Base-by-base conservation (phyloP, 2,888 invertebrate genomes). In the Thera britannica region DNA sequence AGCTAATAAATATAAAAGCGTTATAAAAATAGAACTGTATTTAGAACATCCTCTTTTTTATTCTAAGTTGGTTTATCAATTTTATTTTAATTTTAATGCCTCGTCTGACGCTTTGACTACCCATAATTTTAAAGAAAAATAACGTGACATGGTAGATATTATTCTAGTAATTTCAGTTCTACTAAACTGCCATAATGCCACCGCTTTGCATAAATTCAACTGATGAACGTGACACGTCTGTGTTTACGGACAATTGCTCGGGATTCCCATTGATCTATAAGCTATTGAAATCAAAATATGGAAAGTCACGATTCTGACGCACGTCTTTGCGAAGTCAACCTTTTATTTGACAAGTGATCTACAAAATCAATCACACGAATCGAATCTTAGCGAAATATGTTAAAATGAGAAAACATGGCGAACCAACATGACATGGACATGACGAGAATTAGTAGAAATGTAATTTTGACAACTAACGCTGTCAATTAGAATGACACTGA, bases 181-280 rank as follows among this genome's bases (percentile, higher is more conserved):
- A 60, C 59, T 23, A 5, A 12, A 49, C 57, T 46, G 49, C 11
- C 49, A 56, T 36, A 8, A 23, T 34, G 52, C 3, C 52, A 52
- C 52, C 23, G 36, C 11, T 59, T 65, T 65, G n/a, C 64, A 57
- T 58, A 58, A 12, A 65, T 68, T 49, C 54, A 57, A 57, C 52
- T 11, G 51, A 46, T 59, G 57, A 46, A 63, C 66, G 65, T 68
- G 65, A 65, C 44, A 46, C 55, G 52, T 44, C 56, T 62, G 12
- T 64, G 58, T 62, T 62, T 52, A 56, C 51, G 23, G 56, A 62
- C 65, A 62, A 67, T 68, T 52, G 49, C 51, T 61, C 11, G 41
- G 54, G 68, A 49, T 55, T 57, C 51, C 56, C 58, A 70, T 68
- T 66, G 66, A 72, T 67, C 62, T 64, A 54, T 59, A n/a, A 9